Base-by-base conservation (phyloP, 2,797 vertebrate genomes). In the Melanotaenia parkinsoni region DNA sequence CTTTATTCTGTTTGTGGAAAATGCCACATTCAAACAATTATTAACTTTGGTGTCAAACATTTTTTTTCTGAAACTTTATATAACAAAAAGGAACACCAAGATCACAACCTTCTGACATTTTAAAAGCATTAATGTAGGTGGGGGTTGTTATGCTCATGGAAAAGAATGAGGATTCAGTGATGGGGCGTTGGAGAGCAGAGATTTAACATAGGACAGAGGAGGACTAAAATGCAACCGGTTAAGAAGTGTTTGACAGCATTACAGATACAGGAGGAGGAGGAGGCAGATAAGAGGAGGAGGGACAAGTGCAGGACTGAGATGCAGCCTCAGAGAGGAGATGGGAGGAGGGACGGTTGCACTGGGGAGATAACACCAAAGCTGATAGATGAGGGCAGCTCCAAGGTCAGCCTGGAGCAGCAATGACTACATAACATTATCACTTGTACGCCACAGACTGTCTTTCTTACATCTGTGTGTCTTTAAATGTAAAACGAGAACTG, bases 331-430 rank as follows among this genome's bases (percentile, higher is more conserved):
- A 74, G 65, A 56, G 50, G 22, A 70, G 78, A 73, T 18, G 66
- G 60, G 60, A 65, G 67, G 73, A 81, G 76, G 77, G 73, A 70
- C 30, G 82, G 84, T 77, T 77, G 76, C 66, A 2, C 71, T 13
- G 58, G 28, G 0, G 50, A 83, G 86, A 91, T 88, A 90, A 84
- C 38, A 45, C 45, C 0, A 1, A n/a, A 33, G 80, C 80, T 83
- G 84, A 87, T 72, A 73, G 82, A 89, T 85, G 84, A 83, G 78
- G 79, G 72, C 62, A 66, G 86, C 80, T 80, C 72, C 82, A 86
- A 90, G 88, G 89, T 91, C 85, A 73, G 77, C 56, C 70, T 13
- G 70, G 83, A 84, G 73, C 71, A 45, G 68, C 69, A 47, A 83
- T 67, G 80, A 78, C 74, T 71, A 76, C 64, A 80, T 71, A 67